Base-by-base conservation (phyloP, 2,113 vertebrate genomes). In the Gracilinanus agilis region DNA sequence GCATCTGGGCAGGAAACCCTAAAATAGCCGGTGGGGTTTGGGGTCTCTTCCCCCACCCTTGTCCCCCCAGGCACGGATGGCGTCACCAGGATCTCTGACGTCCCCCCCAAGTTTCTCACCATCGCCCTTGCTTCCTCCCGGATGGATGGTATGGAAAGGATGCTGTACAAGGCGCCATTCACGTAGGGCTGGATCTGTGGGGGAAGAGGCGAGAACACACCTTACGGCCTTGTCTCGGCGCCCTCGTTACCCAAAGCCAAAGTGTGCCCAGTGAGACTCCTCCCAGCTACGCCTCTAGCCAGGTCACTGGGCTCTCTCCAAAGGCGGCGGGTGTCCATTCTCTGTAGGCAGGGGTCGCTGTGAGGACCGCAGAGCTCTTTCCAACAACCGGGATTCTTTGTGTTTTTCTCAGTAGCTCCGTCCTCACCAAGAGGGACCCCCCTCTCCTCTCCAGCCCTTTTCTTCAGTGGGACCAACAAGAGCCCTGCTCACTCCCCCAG, bases 101-200 rank as follows among this genome's bases (percentile, higher is more conserved):
- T 0, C 92, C 3, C 1, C 54, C 89, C 94, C 19, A 29, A 10
- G 2, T 40, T 95, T 94, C 99, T 99, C 97, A 99, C 99, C 99
- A 99, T 99, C 92, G 99, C 99, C 98, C 97, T 99, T 24, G 99
- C 99, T 98, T 99, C 99, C 96, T 99, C 99, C 58, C 99, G 98
- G 91, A 99, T 98, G 91, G 99, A 98, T 1, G 99, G 99, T 91
- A 99, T 94, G 55, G 98, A 98, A 55, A 99, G 99, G 97, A 99
- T 99, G 97, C 99, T 99, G 95, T 99, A 99, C 54, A 99, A 98
- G 2, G 99, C 99, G 96, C 99, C 99, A 5, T 99, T 99, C 97
- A 99, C 99, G 92, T 99, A 99, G 0, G 99, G 99, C 44, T 99
- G 99, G 92, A 99, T 99, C 99, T 99, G 96, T 90, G 94, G 96